Conservation (phyloP, 2,888 invertebrate genomes). For the Dimorphilus gyrociliatus region DNA sequence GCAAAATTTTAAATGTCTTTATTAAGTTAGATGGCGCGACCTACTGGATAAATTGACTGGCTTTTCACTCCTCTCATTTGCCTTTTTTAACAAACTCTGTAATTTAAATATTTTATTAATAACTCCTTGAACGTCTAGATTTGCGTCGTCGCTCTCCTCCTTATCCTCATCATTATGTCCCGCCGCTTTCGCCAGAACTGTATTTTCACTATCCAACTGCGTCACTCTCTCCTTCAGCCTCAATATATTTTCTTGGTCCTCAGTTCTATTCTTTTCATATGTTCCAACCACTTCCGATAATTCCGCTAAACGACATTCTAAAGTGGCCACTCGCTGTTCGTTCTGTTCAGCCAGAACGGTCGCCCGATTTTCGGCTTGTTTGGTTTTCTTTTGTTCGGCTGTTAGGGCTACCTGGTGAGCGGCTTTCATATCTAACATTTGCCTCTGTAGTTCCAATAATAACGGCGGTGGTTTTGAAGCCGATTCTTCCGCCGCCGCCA, state of each 20-base stretch:
- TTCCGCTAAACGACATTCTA: slow-evolving; percentile 60
- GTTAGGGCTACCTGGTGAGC: no score
- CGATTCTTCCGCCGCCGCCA: slow-evolving; percentile 50
- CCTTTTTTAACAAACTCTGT: slow-evolving; percentile 46
- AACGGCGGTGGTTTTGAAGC: slow-evolving; percentile 48
- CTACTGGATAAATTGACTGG: no score
- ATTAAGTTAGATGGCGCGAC: no score
- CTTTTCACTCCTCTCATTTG: slow-evolving; percentile 43
- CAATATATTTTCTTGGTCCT: slow-evolving; percentile 56
- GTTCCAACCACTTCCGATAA: slow-evolving; percentile 59
- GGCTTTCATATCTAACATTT: slow-evolving; percentile 55
- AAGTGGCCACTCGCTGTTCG: slow-evolving; percentile 56
- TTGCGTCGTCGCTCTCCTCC: slow-evolving; percentile 14
- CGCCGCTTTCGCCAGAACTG: slow-evolving; percentile 27
- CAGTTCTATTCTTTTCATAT: slow-evolving; percentile 54
- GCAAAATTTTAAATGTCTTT: no score
- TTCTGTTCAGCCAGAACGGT: no score
- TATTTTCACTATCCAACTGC: slow-evolving; percentile 36
- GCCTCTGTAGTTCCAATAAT: slow-evolving; percentile 51
- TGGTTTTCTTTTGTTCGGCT: no score
- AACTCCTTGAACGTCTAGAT: slow-evolving; percentile 32
- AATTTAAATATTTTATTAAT: slow-evolving; percentile 50
- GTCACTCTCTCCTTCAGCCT: slow-evolving; percentile 40
- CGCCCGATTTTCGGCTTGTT: no score
- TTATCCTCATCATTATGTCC: slow-evolving; percentile 8